These are phyloP conservation scores for Pseudochromis fuscus DNA, from an alignment of 2,797 vertebrate species.

Conservation along the genomic window DNA sequence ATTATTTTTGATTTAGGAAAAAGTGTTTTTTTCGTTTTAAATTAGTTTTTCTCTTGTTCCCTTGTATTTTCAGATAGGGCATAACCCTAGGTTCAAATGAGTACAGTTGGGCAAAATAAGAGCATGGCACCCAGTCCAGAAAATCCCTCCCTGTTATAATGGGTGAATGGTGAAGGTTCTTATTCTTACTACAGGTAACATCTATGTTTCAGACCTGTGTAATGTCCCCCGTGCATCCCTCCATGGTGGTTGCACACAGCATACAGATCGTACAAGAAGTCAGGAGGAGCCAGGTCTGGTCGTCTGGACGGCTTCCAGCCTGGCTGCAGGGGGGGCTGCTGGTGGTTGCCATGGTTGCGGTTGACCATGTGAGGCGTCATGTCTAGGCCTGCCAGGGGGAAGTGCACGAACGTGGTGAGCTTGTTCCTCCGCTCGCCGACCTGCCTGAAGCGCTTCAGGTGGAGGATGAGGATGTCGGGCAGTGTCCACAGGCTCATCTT, in stretches of 20 bases:
- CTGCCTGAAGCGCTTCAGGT: conserved; percentile 94
- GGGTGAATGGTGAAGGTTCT: too few relatives aligned
- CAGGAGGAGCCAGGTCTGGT: conserved; percentile 75
- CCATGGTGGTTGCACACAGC: conserved; percentile 98
- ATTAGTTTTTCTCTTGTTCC: too few relatives aligned
- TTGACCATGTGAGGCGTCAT: conserved; percentile 94
- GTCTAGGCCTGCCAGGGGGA: conserved; percentile 90
- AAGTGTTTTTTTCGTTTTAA: too few relatives aligned
- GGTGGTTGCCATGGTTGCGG: conserved; percentile 74
- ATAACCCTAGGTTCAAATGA: too few relatives aligned
- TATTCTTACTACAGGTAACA: too few relatives aligned
- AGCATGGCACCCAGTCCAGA: too few relatives aligned
- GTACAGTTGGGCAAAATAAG: too few relatives aligned
- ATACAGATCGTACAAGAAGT: conserved; percentile 93
- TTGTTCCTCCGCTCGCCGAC: conserved; percentile 90
- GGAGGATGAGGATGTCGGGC: conserved; percentile 94
- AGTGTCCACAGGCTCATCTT: conserved; percentile 96
- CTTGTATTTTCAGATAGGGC: too few relatives aligned
- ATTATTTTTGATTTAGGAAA: too few relatives aligned
- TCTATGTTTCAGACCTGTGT: conserved; percentile 94
- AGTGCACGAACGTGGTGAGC: conserved; percentile 92
- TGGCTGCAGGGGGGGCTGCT: conserved; percentile 40
- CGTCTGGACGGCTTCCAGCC: conserved; percentile 81
- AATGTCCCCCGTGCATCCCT: conserved; percentile 96
- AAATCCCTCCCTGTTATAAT: too few relatives aligned